Evolutionary conservation across 2,113 vertebrate species (phyloP), one percentile per base, ranked within the genome.

Genomic region (Pelmatolapia mariae): DNA sequence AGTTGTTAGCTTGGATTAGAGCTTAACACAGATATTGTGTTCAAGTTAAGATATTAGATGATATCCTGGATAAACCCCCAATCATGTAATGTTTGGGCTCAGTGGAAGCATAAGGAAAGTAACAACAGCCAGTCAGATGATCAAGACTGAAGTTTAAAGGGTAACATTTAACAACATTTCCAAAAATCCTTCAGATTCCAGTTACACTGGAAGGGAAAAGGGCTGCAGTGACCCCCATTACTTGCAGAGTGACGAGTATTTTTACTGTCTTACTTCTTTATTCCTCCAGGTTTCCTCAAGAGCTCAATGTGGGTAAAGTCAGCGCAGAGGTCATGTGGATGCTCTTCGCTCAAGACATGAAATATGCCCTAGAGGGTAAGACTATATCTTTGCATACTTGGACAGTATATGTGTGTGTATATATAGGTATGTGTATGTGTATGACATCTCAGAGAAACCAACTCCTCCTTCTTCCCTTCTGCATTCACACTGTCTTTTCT

Each of bases 321-420:
- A 99, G 99, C 0, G 97, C 98, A 0, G 99, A 99, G 89, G 98
- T 99, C 89, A 98, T 99, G 97, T 99, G 99, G 99, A 97, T 92
- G 50, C 97, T 99, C 83, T 99, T 99, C 50, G 97, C 98, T 89
- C 99, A 99, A 93, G 99, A 99, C 93, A 99, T 99, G 97, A 99
- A 98, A 91, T 99, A 98, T 0, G 98, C 98, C 1, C 97, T 99
- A 96, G 98, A 99, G 93, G 99, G 99, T 99, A 92, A 91, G 88
- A 71, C 10, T 61, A 6, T 63, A 29, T 89, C 84, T 86, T 45
- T 63, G 1, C 19, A 26, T 71, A 24, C 38, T 24, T 43, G 66
- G 29, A 50, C 5, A n/a, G 10, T 7, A 2, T 29, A 1, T 43
- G 13, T 68, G 18, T 81, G 26, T 84, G 13, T 45, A 1, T 50